phyloP scores from a whole-genome alignment of 2,113 vertebrate genomes.

The Cyanoramphus novaezelandiae region DNA sequence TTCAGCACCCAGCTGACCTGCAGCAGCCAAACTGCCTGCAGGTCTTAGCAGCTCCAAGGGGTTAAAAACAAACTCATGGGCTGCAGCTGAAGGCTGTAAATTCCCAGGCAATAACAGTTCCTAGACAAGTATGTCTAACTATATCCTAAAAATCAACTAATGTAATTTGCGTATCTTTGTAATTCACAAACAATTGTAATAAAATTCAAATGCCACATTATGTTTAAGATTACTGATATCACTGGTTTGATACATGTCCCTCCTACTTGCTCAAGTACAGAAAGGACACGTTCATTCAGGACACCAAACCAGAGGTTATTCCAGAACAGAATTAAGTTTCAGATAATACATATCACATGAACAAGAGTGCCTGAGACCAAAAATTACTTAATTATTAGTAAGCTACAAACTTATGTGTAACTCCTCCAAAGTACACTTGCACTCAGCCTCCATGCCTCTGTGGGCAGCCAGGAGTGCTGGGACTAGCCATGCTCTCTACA shows the following conservation, averaged over 20 bases:
- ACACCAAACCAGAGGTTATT: background rate
- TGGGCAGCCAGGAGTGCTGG: background rate
- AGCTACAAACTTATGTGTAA: background rate
- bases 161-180: background rate
- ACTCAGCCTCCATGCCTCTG: background rate
- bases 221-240: background rate
- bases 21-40: background rate
- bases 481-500: background rate
- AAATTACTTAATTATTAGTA: slow-evolving; percentile 33
- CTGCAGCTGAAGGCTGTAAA: slow-evolving; percentile 26
- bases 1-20: background rate
- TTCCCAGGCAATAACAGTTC: background rate
- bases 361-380: slow-evolving; percentile 45
- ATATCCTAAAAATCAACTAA: background rate
- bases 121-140: slow-evolving; percentile 5
- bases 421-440: background rate
- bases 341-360: slow-evolving; percentile 35
- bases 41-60: slow-evolving; percentile 39
- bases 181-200: background rate
- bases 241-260: background rate
- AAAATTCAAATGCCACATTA: background rate
- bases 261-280: background rate
- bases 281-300: background rate
- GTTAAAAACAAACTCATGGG: background rate
- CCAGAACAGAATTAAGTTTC: slow-evolving; percentile 19